These are phyloP conservation scores for Drosophila tsacasi DNA, from an alignment of 1,140 invertebrate genomes.

Conservation along the genomic window DNA sequence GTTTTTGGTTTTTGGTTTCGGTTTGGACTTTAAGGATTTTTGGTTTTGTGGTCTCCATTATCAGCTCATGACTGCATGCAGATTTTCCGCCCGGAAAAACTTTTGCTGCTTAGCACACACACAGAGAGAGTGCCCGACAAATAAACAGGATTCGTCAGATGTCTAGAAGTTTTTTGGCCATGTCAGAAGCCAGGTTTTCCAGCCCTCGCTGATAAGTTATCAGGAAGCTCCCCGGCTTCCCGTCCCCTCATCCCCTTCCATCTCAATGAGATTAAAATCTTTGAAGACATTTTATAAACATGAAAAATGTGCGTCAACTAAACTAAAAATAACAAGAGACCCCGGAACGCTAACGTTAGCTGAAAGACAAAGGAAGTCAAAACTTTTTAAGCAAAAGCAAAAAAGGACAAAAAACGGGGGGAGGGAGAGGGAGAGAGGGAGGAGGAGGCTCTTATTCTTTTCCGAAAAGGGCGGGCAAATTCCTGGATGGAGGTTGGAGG, in stretches of 20 bases:
- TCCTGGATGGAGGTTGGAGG: not conserved
- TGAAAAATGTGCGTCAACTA: slow-evolving; percentile 57
- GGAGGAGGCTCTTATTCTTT: slow-evolving; percentile 8
- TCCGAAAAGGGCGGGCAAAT: slow-evolving; percentile 1
- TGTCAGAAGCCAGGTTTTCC: slow-evolving; percentile 26
- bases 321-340: slow-evolving; percentile 56
- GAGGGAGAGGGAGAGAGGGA: not conserved
- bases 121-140: not conserved
- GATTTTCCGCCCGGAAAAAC: slow-evolving; percentile 26
- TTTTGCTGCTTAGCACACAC: slow-evolving; percentile 11
- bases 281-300: slow-evolving; percentile 67
- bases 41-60: slow-evolving; percentile 13
- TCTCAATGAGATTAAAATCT: slow-evolving; percentile 67
- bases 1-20: slow-evolving; percentile 1
- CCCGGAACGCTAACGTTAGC: slow-evolving; percentile 14
- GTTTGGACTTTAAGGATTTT: slow-evolving; percentile 10
- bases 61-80: slow-evolving; percentile 19
- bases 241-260: slow-evolving; percentile 1
- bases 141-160: slow-evolving; percentile 21
- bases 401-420: not conserved
- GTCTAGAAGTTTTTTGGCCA: slow-evolving; percentile 12
- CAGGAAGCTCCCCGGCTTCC: not conserved
- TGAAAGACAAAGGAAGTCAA: slow-evolving; percentile 31
- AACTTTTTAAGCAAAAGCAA: slow-evolving; percentile 21
- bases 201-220: slow-evolving; percentile 22